Evolutionary conservation across 2,113 vertebrate genomes (phyloP).

Genomic region (Anhinga rufa): DNA sequence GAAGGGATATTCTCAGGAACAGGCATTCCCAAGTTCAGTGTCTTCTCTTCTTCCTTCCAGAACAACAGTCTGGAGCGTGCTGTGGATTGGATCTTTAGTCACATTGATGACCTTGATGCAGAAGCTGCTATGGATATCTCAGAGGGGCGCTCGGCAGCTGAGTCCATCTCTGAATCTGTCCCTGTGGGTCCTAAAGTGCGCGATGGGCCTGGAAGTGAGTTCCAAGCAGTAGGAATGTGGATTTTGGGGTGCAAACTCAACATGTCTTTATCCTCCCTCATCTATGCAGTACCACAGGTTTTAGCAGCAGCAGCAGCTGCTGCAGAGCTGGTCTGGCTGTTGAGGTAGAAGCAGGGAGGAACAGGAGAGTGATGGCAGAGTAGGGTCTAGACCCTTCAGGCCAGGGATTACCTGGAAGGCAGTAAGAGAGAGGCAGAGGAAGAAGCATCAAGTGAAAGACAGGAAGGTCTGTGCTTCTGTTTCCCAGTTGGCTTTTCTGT

Average conservation of each 20-base stretch:
- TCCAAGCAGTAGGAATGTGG: neutral
- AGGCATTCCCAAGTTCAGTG: neutral
- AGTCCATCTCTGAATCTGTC: constrained; percentile 87
- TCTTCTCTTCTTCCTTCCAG: constrained; percentile 62
- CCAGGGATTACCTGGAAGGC: neutral
- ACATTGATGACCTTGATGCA: constrained; percentile 94
- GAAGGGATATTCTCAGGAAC: neutral
- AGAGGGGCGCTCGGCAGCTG: constrained; percentile 90
- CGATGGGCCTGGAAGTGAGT: constrained; percentile 92
- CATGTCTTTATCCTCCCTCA: neutral
- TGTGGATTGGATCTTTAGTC: constrained; percentile 98
- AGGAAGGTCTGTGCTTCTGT: neutral
- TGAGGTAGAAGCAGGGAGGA: neutral
- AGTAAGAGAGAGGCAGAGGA: neutral
- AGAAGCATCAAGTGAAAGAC: neutral
- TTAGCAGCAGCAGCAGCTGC: neutral
- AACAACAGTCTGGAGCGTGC: constrained; percentile 92
- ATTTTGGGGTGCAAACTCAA: neutral
- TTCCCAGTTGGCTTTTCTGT: neutral
- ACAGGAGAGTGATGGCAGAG: neutral
- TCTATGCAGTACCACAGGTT: neutral
- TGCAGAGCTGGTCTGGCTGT: neutral
- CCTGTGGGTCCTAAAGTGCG: constrained; percentile 94
- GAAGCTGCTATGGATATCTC: constrained; percentile 94
- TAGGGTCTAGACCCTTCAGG: neutral